Conservation (phyloP, 37 sponge, comb jelly and placozoan species). For the Beroe ovata region DNA sequence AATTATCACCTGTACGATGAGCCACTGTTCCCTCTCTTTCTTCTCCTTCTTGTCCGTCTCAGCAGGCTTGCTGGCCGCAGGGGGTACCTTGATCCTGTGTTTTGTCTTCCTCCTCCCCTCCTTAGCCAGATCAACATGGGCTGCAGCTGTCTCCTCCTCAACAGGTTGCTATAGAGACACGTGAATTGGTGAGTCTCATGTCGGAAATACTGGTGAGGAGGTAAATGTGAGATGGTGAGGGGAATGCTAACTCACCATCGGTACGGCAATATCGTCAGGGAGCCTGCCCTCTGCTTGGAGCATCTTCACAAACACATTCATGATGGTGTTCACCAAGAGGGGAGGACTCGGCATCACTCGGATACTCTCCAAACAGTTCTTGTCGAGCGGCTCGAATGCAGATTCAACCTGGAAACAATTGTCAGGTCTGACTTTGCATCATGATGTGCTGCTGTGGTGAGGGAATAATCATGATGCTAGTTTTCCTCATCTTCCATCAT, state of each 20-base stretch:
- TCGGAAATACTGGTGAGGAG: background rate
- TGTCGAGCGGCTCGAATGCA: background rate
- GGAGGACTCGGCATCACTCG: conserved; percentile 53
- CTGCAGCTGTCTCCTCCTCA: background rate
- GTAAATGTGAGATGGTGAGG: too few species aligned
- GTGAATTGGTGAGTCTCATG: background rate
- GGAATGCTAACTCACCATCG: conserved; percentile 6
- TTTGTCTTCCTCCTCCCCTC: conserved; percentile 45
- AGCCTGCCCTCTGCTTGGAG: conserved; percentile 41
- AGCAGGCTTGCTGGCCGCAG: background rate
- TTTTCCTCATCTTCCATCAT: too few species aligned
- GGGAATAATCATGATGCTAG: too few species aligned
- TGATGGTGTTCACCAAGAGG: conserved; percentile 43
- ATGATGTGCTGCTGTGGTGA: too few species aligned
- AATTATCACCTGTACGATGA: conserved; percentile 44
- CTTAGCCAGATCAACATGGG: background rate
- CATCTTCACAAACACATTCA: conserved; percentile 38
- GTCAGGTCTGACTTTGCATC: background rate
- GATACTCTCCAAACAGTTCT: conserved; percentile 32
- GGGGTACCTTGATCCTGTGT: conserved; percentile 22
- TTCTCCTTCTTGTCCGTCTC: conserved; percentile 53
- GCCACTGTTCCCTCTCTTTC: conserved; percentile 63
- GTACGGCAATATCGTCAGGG: background rate
- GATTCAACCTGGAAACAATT: conserved; percentile 33
- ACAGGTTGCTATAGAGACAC: background rate